These are phyloP conservation scores for Panulirus ornatus DNA, from an alignment of 1,140 invertebrate species.

Conservation along the genomic window DNA sequence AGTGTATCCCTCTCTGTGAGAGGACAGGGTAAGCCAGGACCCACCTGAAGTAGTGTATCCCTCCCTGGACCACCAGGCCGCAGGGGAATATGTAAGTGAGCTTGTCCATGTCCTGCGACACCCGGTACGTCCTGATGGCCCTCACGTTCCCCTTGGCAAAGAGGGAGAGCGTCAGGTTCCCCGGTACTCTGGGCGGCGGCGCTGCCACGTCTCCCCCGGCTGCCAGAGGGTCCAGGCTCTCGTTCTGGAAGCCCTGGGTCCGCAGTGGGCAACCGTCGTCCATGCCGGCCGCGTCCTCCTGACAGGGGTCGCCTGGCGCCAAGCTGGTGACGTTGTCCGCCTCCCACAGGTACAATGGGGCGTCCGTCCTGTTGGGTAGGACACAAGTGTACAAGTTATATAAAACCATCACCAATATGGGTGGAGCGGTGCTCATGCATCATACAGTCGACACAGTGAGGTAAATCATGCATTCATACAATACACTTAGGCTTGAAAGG, in stretches of 20 bases:
- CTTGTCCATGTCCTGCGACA: neutral
- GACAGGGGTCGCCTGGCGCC: neutral
- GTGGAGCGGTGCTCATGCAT: neutral
- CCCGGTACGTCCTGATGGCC: constrained; percentile 26
- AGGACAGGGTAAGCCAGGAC: neutral
- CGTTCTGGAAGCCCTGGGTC: neutral
- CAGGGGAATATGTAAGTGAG: constrained; percentile 12
- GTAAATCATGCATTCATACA: neutral
- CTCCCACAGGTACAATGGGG: neutral
- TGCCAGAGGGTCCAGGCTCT: neutral
- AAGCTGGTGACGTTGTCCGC: neutral
- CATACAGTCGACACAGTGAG: neutral
- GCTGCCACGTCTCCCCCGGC: neutral
- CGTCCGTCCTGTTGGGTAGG: neutral
- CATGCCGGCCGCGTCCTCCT: neutral
- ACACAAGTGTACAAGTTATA: too few species aligned
- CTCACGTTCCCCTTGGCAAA: constrained; percentile 2
- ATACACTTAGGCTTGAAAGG: neutral
- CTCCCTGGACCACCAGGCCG: constrained; percentile 39
- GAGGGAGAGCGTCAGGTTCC: constrained; percentile 16
- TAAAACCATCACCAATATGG: too few species aligned
- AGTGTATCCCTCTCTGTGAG: too few species aligned
- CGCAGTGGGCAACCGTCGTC: neutral
- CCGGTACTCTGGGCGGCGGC: neutral
- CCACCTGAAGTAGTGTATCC: constrained; percentile 36